Evolutionary conservation across 2,797 vertebrate species (phyloP), one percentile per base, ranked within the genome.

Genomic region (Halcyon chelicuti): DNA sequence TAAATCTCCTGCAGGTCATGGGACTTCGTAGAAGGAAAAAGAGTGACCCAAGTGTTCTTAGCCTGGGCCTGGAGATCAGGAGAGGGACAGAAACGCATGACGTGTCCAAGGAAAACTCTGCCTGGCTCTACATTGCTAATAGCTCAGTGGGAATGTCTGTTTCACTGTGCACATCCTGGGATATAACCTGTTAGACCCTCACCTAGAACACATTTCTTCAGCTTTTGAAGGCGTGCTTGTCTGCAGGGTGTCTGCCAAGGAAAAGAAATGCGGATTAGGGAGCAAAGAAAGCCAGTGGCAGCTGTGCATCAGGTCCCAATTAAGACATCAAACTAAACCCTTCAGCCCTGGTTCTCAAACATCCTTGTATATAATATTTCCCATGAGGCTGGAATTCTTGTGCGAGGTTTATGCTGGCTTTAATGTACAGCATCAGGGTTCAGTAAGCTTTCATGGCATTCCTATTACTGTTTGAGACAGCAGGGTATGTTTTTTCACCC

Each of bases 251-350:
- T 86, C 88, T 95, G 94, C 96, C 95, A 97, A 97, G 94, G 85
- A 95, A 95, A 96, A 97, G 96, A 97, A 97, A 97, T 87, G 37
- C 95, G 90, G 91, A 96, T 90, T 82, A 95, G 77, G 82, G 85
- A 95, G 94, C 60, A 88, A 93, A 96, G 91, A 85, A 97, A 94
- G n/a, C 61, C 95, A 95, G 83, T 96, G 95, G 93, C 96, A 97
- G 91, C 93, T 97, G 95, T 95, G 96, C 95, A 95, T 96, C 89
- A 94, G 96, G 83, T 95, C 96, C 78, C 90, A 97, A 96, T 97
- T 97, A 97, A 97, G 95, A 97, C 89, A 96, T 96, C 94, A 95
- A 97, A 96, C 88, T 93, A 86, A 93, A 94, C 70, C 87, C 92
- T 96, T 97, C 90, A 93, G 66, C 85, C 83, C 71, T 89, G 76